Base-by-base conservation (phyloP, 2,797 vertebrate species). In the Scomberomorus guttatus region DNA sequence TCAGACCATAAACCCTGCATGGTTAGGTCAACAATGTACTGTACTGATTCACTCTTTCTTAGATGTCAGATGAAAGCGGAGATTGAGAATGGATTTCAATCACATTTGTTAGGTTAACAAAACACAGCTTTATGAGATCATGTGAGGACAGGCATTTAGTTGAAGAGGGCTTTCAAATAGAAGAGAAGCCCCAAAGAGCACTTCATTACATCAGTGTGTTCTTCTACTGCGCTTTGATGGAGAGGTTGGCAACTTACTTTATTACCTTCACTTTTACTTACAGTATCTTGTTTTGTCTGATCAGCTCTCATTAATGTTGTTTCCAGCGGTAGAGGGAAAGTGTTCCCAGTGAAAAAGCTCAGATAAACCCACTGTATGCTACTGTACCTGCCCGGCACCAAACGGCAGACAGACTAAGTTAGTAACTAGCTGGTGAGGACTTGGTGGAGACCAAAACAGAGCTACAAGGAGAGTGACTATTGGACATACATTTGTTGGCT, bases 151-250 rank as follows among this genome's bases (percentile, higher is more conserved):
- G 58, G 8, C 44, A 61, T 75, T 79, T 75, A 82, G 61, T 61
- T 78, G 76, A 74, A 71, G 67, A 79, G 54, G 22, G 56, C 50
- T 82, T 80, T 86, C 55, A 79, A 77, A 77, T 10, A 22, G 69
- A 80, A 20, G 39, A 65, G 52, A 70, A 34, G 68, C 59, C 60
- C 67, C 68, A 72, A 68, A 84, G 74, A 81, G 62, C 44, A 61
- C 66, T 85, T 87, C 59, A 81, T 85, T 80, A 81, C 65, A 75
- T 65, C 46, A 11, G 9, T 60, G 44, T 78, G 74, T 72, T 70
- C 67, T 73, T 72, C 62, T 27, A 3, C 55, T 24, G n/a, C 42
- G 29, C 65, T 72, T 73, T 80, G 51, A 75, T 66, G 44, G 62
- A 77, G 55, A 73, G 65, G 84, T 78, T 72, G 65, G 18, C 50